Base-by-base conservation (phyloP, 1,140 invertebrate species). In the Phymastichus coffea region DNA sequence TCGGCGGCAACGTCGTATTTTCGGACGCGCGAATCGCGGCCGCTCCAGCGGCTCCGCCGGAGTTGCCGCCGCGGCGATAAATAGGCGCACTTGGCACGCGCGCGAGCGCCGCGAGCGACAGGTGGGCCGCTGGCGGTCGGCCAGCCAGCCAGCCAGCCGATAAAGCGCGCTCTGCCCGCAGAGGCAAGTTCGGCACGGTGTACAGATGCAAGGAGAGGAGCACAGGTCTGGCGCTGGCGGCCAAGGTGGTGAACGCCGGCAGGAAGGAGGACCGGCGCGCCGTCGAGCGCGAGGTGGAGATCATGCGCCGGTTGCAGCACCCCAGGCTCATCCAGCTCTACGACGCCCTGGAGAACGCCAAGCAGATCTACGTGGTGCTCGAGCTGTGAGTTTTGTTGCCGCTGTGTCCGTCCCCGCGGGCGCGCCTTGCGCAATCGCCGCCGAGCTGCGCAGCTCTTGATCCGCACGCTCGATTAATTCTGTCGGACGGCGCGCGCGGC, bases 101-200 rank as follows among this genome's bases (percentile, higher is more conserved):
- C 2, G 2, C 20, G 22, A n/a, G n/a, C 6, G 46, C 6, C 25
- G 44, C 15, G 7, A n/a, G n/a, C n/a, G n/a, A n/a, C n/a, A n/a
- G n/a, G n/a, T n/a, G n/a, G n/a, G n/a, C n/a, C n/a, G n/a, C n/a
- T n/a, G n/a, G n/a, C n/a, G n/a, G n/a, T n/a, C n/a, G n/a, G n/a
- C n/a, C n/a, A n/a, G n/a, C n/a, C n/a, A n/a, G n/a, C n/a, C n/a
- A n/a, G n/a, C n/a, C n/a, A 43, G 20, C 25, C 41, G 22, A 19
- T 43, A 25, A 25, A 43, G 41, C 25, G 41, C 41, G n/a, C 41
- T 43, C n/a, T 14, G 10, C 20, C 12, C 80, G 19, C 78, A 99
- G 97, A 65, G 97, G 97, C 2, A 98, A 99, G 86, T 99, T 99
- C 79, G 96, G 96, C 17, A 95, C 93, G 20, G 97, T 99, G 6